These are phyloP conservation scores for Conomelus anceps DNA, from an alignment of 2,888 invertebrate species.

Conservation along the genomic window DNA sequence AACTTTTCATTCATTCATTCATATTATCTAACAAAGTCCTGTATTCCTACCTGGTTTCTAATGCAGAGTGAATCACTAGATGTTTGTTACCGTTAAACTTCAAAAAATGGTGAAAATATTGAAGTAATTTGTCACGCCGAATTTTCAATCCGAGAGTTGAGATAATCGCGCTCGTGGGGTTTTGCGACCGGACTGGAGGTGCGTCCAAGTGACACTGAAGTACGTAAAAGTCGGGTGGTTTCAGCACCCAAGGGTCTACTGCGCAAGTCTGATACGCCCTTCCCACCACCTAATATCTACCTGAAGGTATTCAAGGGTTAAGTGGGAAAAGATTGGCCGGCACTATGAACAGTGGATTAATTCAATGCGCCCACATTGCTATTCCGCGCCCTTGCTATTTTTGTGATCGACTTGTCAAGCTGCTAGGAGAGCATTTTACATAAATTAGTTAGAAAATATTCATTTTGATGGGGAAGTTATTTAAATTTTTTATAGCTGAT, in stretches of 20 bases:
- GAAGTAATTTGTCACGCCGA: neutral
- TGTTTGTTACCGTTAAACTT: too few species aligned
- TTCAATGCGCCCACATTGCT: neutral
- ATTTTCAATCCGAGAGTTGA: neutral
- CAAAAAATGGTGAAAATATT: neutral
- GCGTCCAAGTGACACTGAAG: neutral
- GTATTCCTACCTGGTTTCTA: too few species aligned
- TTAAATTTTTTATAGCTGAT: too few species aligned
- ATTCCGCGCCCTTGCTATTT: neutral
- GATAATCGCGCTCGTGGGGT: neutral
- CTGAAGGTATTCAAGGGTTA: neutral
- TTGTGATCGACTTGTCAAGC: neutral
- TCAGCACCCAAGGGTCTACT: neutral
- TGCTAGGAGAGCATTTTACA: neutral
- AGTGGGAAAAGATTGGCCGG: neutral
- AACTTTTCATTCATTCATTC: too few species aligned
- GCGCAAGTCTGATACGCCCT: neutral
- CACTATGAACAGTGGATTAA: neutral
- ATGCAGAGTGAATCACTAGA: too few species aligned
- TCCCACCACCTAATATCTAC: neutral
- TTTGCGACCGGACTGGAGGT: neutral
- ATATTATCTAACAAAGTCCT: too few species aligned
- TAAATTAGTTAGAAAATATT: neutral
- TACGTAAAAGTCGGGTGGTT: neutral
- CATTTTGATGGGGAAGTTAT: neutral